phyloP scores from a whole-genome alignment of 2,888 invertebrate species.

The Drosophila tripunctata region DNA sequence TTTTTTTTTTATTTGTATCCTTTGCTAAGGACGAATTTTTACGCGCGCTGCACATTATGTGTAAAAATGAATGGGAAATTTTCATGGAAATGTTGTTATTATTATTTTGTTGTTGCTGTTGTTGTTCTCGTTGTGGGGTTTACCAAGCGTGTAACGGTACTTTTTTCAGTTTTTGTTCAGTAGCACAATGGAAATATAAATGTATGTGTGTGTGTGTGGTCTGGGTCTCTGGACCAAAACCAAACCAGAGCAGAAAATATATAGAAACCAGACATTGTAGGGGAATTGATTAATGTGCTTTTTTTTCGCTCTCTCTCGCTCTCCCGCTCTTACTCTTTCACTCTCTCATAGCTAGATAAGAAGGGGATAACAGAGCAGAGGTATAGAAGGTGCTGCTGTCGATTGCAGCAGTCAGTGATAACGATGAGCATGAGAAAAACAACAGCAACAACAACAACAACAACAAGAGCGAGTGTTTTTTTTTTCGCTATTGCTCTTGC shows the following conservation, averaged over 20 bases:
- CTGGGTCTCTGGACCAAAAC: slow-evolving; percentile 29
- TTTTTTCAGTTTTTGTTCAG: slow-evolving; percentile 31
- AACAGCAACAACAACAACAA: neutral
- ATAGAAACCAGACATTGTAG: slow-evolving; percentile 47
- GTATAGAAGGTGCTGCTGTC: slow-evolving; percentile 48
- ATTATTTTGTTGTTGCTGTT: slow-evolving; percentile 10
- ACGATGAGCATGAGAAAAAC: slow-evolving; percentile 60
- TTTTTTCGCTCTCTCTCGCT: slow-evolving; percentile 51
- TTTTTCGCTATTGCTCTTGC: slow-evolving; percentile 24
- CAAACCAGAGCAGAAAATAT: slow-evolving; percentile 12
- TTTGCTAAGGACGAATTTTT: slow-evolving; percentile 73
- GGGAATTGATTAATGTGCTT: slow-evolving; percentile 78
- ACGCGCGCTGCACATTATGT: slow-evolving; percentile 76
- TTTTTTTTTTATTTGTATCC: slow-evolving; percentile 33
- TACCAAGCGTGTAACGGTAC: slow-evolving; percentile 68
- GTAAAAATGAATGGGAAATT: slow-evolving; percentile 25
- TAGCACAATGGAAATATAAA: slow-evolving; percentile 48
- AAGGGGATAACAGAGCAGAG: neutral
- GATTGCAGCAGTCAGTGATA: slow-evolving; percentile 78
- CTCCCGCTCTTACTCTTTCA: too few relatives aligned
- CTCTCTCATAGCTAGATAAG: too few relatives aligned
- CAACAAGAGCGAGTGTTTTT: neutral
- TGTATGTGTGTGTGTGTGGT: slow-evolving; percentile 33
- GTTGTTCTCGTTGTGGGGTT: slow-evolving; percentile 32
- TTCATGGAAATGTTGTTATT: slow-evolving; percentile 1